Base-by-base conservation (phyloP, 2,888 invertebrate genomes). In the Nymphalis polychloros region DNA sequence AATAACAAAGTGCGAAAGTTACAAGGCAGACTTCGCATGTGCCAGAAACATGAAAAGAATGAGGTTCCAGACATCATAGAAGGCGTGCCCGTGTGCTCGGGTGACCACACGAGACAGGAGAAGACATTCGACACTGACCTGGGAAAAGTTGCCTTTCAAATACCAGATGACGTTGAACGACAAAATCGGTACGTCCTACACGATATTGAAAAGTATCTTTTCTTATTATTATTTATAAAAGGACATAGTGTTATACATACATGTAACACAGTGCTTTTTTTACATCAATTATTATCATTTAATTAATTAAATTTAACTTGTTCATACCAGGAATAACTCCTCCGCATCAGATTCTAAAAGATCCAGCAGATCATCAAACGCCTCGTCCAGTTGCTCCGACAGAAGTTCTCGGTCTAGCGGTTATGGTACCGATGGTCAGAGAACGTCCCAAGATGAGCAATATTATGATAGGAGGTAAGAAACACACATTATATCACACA, bases 21-120 rank as follows among this genome's bases (percentile, higher is more conserved):
- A 1, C 89, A 89, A 71, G 83, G 86, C 8, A 83, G 92, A 48
- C 77, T 89, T 17, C 84, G 91, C 7, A 84, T 87, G 73, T 90
- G 92, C 72, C 89, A 85, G 73, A 90, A 90, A 70, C 84, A 90
- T 57, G 93, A 93, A 74, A 93, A 93, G 75, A 91, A 81, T 41
- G 93, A 93, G 74, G 93, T 93, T 5, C 93, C 93, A 1, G 93
- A 93, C 67, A 93, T 93, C 2, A 93, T 93, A 23, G 93, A 93
- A 68, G 93, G 92, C 0, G 93, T 93, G 3, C 93, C 93, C 0
- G 93, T 91, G 0, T 93, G 93, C 68, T 86, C 90, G 0, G 87
- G 85, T 8, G 89, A 89, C 62, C 84, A 87, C 63, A 79, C 80
- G 8, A 79, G 85, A 20, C 84, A 84, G 65, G 77, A 79, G 41